Evolutionary conservation across 2,797 vertebrate species (phyloP), one percentile per base, ranked within the genome.

Genomic region (Oreochromis grahami): DNA sequence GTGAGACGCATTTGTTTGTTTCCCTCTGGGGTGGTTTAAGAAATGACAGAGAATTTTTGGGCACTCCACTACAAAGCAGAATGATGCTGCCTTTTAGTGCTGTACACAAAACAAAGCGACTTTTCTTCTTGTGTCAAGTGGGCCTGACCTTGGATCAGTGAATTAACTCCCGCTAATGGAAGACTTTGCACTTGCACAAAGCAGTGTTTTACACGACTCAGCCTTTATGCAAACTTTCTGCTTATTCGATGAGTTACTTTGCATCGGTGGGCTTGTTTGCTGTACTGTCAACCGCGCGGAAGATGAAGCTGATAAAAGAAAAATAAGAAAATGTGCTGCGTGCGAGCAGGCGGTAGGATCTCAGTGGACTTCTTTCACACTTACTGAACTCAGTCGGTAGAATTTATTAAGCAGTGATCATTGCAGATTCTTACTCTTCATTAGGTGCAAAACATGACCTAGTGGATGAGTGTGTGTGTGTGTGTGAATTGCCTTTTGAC

Each of bases 201-300:
- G 84, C 52, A 77, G 45, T 78, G 52, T 89, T 95, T 90, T 80
- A 88, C 85, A 78, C 85, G 89, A 95, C 84, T 95, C 93, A 94
- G 94, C 91, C 82, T 89, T 95, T 94, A 93, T 95, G 91, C 86
- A 91, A 91, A 93, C 83, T 83, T 90, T 87, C 78, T 94, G 91
- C 93, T 93, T 90, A 92, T 85, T 82, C 81, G 82, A 88, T 91
- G 82, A 85, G 76, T 74, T 84, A 78, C 79, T 89, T 72, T 80
- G 83, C 87, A 84, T 89, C 36, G 6, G 56, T 82, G 60, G 72
- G 58, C 60, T 45, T 89, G 85, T 89, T 90, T 89, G 87, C 84
- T 80, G 72, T 77, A 74, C 21, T 78, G 26, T 81, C 74, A 77
- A 85, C 70, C 48, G 70, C 84, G 87, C 52, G 45, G 63, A 83